A percentile compares a stretch with the other conserved stretches of the same genome.
phyloP scores from a whole-genome alignment of 1,140 invertebrate species.

The Proctacanthus coquilletti region DNA sequence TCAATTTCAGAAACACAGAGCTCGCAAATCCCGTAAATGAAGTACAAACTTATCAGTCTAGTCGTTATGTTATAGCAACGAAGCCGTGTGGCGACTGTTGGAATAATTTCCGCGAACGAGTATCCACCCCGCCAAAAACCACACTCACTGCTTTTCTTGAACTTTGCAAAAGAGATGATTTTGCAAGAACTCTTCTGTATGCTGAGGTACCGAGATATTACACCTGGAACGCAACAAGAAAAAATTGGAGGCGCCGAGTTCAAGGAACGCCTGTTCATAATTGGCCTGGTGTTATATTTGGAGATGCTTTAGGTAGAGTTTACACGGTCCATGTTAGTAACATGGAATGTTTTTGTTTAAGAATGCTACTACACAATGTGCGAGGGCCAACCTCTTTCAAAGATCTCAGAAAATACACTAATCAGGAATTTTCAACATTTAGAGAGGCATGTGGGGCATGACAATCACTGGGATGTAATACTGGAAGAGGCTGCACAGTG shows the following conservation, averaged over 20 bases:
- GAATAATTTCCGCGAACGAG: no score
- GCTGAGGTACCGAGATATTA: slow-evolving; percentile 27
- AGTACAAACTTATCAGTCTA: no score
- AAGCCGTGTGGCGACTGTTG: slow-evolving; percentile 30
- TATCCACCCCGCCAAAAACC: slow-evolving; percentile 17
- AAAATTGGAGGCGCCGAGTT: slow-evolving; percentile 6
- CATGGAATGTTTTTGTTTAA: slow-evolving; percentile 27
- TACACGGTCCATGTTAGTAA: slow-evolving; percentile 28
- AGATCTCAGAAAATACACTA: slow-evolving; percentile 1
- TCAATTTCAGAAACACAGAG: slow-evolving; percentile 12
- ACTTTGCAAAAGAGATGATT: slow-evolving; percentile 20
- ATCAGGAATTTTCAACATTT: neutral
- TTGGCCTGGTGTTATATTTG: slow-evolving; percentile 14
- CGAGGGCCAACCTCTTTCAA: slow-evolving; percentile 8
- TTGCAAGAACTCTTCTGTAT: slow-evolving; percentile 28
- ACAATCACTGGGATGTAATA: neutral
- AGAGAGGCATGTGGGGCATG: neutral
- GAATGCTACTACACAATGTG: slow-evolving; percentile 21
- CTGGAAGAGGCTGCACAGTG: neutral
- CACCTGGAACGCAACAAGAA: slow-evolving; percentile 27
- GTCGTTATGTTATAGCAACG: slow-evolving; percentile 29
- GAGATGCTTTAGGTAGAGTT: slow-evolving; percentile 20
- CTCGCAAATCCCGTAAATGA: no score
- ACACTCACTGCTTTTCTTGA: slow-evolving; percentile 27
- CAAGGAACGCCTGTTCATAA: slow-evolving; percentile 13